A percentile compares a stretch with the other conserved stretches of the same genome.
phyloP scores from a whole-genome alignment of 2,888 invertebrate species.

The Cosmia trapezina region DNA sequence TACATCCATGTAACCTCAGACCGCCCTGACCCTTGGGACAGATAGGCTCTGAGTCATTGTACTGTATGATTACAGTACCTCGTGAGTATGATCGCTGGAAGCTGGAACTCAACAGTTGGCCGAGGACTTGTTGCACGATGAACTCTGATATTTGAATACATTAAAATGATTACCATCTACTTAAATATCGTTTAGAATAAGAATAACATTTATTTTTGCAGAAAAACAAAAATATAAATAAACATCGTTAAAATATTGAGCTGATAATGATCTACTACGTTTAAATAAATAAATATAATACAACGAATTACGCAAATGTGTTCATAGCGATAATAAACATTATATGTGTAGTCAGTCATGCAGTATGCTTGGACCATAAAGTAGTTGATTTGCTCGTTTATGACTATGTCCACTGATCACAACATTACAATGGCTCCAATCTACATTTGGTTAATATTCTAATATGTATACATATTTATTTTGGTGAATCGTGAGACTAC shows the following conservation, averaged over 20 bases:
- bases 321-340: constrained; percentile 7
- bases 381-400: constrained; percentile 52
- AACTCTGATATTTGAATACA: constrained; percentile 78
- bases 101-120: constrained; percentile 86
- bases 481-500: constrained; percentile 32
- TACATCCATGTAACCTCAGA: background rate
- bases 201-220: constrained; percentile 17
- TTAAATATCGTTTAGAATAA: constrained; percentile 38
- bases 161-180: constrained; percentile 66
- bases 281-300: constrained; percentile 16
- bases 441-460: constrained; percentile 39
- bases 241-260: constrained; percentile 18
- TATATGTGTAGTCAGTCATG: background rate
- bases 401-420: constrained; percentile 42
- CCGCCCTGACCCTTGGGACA: background rate
- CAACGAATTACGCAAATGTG: constrained; percentile 42
- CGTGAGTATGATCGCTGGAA: constrained; percentile 65
- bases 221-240: constrained; percentile 22
- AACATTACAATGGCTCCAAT: constrained; percentile 27
- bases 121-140: constrained; percentile 87
- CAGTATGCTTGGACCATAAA: constrained; percentile 38
- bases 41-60: constrained; percentile 37
- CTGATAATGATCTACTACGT: constrained; percentile 17
- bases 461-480: constrained; percentile 41
- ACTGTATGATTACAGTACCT: constrained; percentile 43